Evolutionary conservation across 2,113 vertebrate genomes (phyloP).

Genomic region (Calonectris borealis): DNA sequence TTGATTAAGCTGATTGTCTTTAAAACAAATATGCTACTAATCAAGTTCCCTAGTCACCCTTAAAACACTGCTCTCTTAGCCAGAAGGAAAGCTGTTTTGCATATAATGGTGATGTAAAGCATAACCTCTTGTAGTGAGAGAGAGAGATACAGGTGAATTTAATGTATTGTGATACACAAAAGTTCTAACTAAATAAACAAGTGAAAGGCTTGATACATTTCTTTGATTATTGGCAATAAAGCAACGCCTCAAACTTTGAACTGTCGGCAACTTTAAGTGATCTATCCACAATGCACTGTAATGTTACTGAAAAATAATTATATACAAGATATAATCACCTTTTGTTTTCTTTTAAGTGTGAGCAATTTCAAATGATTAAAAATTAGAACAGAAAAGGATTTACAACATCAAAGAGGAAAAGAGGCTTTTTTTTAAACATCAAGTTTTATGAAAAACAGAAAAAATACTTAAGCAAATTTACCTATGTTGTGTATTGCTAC

Average conservation of each 20-base stretch:
- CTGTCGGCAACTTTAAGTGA: constrained; percentile 11
- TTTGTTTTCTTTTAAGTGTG: constrained; percentile 6
- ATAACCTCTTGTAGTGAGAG: not conserved
- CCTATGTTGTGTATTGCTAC: not conserved
- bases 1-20: constrained; percentile 22
- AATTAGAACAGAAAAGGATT: constrained; percentile 22
- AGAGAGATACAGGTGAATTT: not conserved
- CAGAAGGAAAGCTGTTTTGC: not conserved
- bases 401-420: constrained; percentile 25
- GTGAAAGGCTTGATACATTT: not conserved
- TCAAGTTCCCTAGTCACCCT: constrained; percentile 1
- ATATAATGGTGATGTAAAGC: not conserved
- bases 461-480: not conserved
- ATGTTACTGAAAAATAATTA: constrained; percentile 3
- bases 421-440: not conserved
- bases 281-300: not conserved
- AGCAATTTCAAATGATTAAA: constrained; percentile 7
- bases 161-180: not conserved
- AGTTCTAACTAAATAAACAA: constrained; percentile 5
- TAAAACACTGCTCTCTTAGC: not conserved
- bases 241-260: not conserved
- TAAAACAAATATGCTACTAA: constrained; percentile 21
- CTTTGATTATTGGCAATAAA: constrained; percentile 3
- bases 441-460: not conserved
- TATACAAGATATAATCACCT: not conserved